Evolutionary conservation across 2,888 invertebrate genomes (phyloP), one percentile per base, ranked within the genome.

Genomic region (Eristalis arbustorum): DNA sequence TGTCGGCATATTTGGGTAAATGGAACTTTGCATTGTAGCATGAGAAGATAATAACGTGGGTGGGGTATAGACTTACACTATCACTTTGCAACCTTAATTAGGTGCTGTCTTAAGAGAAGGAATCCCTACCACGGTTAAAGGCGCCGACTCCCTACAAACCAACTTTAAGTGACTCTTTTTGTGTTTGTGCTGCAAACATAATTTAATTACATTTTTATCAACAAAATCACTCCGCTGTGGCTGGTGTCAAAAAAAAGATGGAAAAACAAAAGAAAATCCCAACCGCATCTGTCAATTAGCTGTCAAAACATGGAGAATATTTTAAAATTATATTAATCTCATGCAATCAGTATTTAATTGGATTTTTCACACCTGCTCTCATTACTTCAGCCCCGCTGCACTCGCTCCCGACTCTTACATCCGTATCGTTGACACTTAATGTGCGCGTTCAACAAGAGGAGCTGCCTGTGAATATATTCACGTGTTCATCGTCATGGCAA

Each of bases 261-360:
- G n/a, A n/a, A 31, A 63, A 22, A 22, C 31, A 34, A 64, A 42
- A 67, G 67, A 56, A 66, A 71, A 62, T 18, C 61, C 42, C 13
- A 25, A 72, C 67, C 63, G 11, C 68, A 75, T 67, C 72, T 77
- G 76, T 64, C 67, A 76, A 81, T 59, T 71, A 64, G 37, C 56
- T 82, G 81, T 81, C 81, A 85, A 67, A 82, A 71, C 69, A 77
- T 57, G 23, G 57, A 69, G 64, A 22, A 69, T 82, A 85, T 82
- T 77, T 82, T 82, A 77, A 85, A 85, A 85, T 85, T 81, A 82
- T 85, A 69, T 85, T 85, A 74, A 85, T 81, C 85, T 85, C 77
- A 61, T 56, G 81, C 69, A 85, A 85, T 85, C 77, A 77, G 77
- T 74, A 68, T 74, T 74, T 85, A 85, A 85, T 85, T 85, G 82